Evolutionary conservation across 2,888 invertebrate genomes (phyloP), one percentile per base, ranked within the genome.

Genomic region (Ypsolopha scabrella): DNA sequence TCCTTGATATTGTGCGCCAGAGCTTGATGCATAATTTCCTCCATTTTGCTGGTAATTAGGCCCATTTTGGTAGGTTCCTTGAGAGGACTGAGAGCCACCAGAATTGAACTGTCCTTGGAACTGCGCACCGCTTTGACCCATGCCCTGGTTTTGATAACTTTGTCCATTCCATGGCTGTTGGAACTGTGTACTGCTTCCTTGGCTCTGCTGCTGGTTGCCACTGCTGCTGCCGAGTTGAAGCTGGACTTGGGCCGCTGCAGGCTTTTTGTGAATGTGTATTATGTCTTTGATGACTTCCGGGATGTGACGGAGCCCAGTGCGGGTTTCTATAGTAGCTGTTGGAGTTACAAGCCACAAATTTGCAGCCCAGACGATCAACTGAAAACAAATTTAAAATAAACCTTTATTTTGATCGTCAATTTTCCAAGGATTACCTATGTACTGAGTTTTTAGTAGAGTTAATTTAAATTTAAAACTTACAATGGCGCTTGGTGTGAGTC

Each of bases 261-360:
- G 81, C 51, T 83, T 85, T 58, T 85, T 86, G 56, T 86, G 82
- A 44, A 61, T 78, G 52, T 81, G 78, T 1, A 83, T 79, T 7
- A 80, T 79, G 54, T 83, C 83, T 54, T 83, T 83, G 9, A 86
- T 83, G n/a, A 85, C 81, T 0, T 86, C 85, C 0, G 85, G 80
- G 33, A 83, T 78, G 45, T 76, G 59, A 0, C 80, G 68, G 1
- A 71, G 70, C 14, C 41, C 48, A 73, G 77, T 50, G 75, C 75
- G 51, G 70, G 61, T 1, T 68, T 62, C 10, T 58, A 60, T 7
- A 52, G 24, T 24, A 24, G 24, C 24, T 24, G 59, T 41, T 57
- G 50, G 37, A 57, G 57, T 45, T 1, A 13, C 47, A 7, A 37
- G 13, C 13, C 14, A 14, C 6, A 47, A 43, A 8, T 43, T 43